Base-by-base conservation (phyloP, 1,140 invertebrate genomes). In the Pseudomyrmex cubaensis region DNA sequence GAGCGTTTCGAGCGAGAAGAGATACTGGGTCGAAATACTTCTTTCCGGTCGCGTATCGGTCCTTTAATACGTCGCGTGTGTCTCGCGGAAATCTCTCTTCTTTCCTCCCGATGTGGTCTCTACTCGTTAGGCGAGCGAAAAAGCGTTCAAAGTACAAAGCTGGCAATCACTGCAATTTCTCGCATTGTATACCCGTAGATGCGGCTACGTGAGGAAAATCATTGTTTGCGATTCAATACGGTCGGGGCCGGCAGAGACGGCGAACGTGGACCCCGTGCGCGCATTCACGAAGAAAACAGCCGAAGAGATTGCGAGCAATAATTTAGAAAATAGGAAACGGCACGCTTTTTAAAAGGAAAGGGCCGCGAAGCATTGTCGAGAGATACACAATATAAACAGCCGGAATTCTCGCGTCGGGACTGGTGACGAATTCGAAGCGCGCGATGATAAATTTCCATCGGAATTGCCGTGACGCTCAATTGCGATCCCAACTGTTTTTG, bases 161-260 rank as follows among this genome's bases (percentile, higher is more conserved):
- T 70, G 59, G 85, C 83, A 90, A 89, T 90, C 84, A 89, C 82
- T 67, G 77, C 85, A 85, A 85, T 88, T 90, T 84, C 70, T 86
- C 74, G 82, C 82, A 86, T 90, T 89, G 87, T 86, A 63, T 72
- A 56, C 52, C 20, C 25, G 70, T 77, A 84, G 83, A 83, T 73
- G 82, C 46, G 63, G 44, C 69, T 84, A 90, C 87, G 87, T 75
- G 87, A 89, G 89, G 61, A 82, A 89, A 90, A 88, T 89, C 67
- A 82, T 83, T 86, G 82, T 85, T 84, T 73, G 80, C 72, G 82
- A 84, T 67, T 87, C 69, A 72, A 80, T 59, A 57, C 52, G 75
- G 52, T 35, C 12, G 57, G 35, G 20, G 48, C 59, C 10, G 46
- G 48, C 9, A 64, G 48, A 8, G 25, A 46, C 8, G 12, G 17